Evolutionary conservation across 2,113 vertebrate genomes (phyloP).

Genomic region (Clarias magur): DNA sequence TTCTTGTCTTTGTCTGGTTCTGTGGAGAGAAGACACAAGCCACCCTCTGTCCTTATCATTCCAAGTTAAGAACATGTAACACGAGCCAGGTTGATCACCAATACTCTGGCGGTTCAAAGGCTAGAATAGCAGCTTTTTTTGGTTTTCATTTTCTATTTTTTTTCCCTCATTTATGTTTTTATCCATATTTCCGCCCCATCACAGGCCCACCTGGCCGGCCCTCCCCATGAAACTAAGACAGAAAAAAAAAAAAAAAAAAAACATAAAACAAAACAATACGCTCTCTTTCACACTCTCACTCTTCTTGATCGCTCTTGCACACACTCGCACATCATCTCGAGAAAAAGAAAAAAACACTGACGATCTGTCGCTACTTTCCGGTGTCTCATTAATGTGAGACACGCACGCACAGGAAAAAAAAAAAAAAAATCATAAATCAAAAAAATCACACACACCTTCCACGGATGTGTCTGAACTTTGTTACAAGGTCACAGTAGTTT

Average conservation of each 20-base stretch:
- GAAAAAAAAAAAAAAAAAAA: background rate
- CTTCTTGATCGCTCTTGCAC: background rate
- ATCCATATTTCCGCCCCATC: background rate
- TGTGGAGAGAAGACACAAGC: slow-evolving; percentile 15
- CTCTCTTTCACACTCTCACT: slow-evolving; percentile 58
- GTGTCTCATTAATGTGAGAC: slow-evolving; percentile 15
- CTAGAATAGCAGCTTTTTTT: slow-evolving; percentile 76
- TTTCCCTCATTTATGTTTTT: slow-evolving; percentile 41
- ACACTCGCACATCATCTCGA: slow-evolving; percentile 55
- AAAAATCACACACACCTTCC: slow-evolving; percentile 45
- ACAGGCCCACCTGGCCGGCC: slow-evolving; percentile 3
- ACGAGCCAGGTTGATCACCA: slow-evolving; percentile 66
- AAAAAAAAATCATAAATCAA: background rate
- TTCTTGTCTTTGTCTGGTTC: background rate
- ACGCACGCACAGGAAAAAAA: slow-evolving; percentile 47
- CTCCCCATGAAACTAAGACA: slow-evolving; percentile 14
- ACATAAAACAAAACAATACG: slow-evolving; percentile 4
- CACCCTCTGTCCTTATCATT: slow-evolving; percentile 22
- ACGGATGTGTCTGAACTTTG: slow-evolving; percentile 54
- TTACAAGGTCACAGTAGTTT: slow-evolving; percentile 73
- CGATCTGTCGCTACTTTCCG: slow-evolving; percentile 42
- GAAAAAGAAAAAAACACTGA: slow-evolving; percentile 55
- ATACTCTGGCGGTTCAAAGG: slow-evolving; percentile 65
- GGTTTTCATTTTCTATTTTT: slow-evolving; percentile 57
- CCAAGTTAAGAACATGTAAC: slow-evolving; percentile 63